Conservation (phyloP, 2,797 vertebrate species). For the Tadarida brasiliensis region DNA sequence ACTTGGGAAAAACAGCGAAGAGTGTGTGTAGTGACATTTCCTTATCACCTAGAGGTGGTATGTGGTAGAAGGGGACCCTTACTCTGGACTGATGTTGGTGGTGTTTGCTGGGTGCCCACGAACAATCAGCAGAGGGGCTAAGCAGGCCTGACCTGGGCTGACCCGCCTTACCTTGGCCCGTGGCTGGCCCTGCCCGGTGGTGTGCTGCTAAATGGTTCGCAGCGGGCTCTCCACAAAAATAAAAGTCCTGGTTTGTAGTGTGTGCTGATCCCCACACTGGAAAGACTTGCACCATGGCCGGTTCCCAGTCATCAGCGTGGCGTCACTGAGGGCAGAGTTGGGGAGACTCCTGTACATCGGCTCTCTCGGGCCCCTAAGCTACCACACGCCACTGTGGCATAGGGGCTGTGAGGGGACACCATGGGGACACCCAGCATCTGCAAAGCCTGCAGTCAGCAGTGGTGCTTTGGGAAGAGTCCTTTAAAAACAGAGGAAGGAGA, state of each 20-base stretch:
- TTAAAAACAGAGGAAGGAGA: neutral
- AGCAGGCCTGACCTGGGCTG: neutral
- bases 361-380: neutral
- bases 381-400: accelerated
- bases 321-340: neutral
- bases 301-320: neutral
- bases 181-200: neutral
- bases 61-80: neutral
- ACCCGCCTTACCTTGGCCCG: too few species aligned
- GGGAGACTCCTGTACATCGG: neutral
- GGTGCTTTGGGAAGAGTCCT: neutral
- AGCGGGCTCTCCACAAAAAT: neutral
- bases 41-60: neutral
- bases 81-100: neutral
- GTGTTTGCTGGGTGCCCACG: neutral
- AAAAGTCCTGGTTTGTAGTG: neutral
- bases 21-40: neutral
- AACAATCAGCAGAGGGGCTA: neutral
- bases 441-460: neutral
- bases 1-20: neutral
- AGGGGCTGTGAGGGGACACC: neutral
- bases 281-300: neutral
- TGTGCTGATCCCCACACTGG: neutral
- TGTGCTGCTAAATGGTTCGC: neutral
- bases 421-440: neutral